Base-by-base conservation (phyloP, 53 echinoderm and acorn worm genomes). In the Mesocentrotus franciscanus region DNA sequence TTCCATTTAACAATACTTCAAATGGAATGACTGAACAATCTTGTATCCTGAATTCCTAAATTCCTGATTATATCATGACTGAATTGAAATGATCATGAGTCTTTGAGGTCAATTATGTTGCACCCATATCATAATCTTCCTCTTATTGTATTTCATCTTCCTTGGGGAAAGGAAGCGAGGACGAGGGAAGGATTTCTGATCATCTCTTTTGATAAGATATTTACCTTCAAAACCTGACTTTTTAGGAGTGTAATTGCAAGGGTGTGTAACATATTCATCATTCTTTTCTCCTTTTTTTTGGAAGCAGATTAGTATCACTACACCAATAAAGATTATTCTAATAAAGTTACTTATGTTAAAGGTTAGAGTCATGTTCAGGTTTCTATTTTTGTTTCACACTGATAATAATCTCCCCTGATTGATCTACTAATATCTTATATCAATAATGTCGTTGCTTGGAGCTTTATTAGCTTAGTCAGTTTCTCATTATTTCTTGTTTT, bases 61-160 rank as follows among this genome's bases (percentile, higher is more conserved):
- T 15, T 64, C 64, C 64, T 39, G 81, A 81, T 81, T 56, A 58
- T 55, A 56, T 57, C 87, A 58, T 87, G 39, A 58, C 4, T 87
- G 87, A 57, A 58, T 36, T 42, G 14, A 42, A 30, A 74, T 1
- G 10, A 14, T 30, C 6, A 74, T 75, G 76, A 33, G 13, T 84
- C 84, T 84, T 24, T 24, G 55, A 20, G 55, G 24, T 76, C 9
- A 49, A 84, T 18, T 83, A 83, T 85, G 58, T 85, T 85, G 56
- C 26, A 85, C 56, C 87, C 87, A 57, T 85, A 85, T 87, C 87
- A 87, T 57, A 87, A n/a, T 27, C 56, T 87, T 58, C 29, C 56
- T 87, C 87, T 57, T 26, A 85, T 85, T 57, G n/a, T n/a, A 85
- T 57, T 57, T 85, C 56, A 26, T 57, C 58, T 56, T 58, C 58